Conservation (phyloP, 2,113 vertebrate species). For the Marmota flaviventris region DNA sequence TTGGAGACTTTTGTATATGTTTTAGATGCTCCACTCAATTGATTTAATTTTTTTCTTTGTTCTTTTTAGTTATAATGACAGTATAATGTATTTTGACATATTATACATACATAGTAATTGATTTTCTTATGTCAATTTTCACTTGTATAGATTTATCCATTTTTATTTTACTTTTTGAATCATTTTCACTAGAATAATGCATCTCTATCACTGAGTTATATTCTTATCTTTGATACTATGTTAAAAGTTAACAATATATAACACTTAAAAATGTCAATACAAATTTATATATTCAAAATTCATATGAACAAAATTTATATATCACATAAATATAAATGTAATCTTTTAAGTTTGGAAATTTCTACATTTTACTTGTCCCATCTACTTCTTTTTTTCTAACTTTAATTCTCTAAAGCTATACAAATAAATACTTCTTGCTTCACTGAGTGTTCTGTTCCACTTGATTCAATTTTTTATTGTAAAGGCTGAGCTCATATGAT, state of each 20-base stretch:
- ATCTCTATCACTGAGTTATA: background rate
- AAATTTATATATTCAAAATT: background rate
- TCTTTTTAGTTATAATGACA: too few species aligned
- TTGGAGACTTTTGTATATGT: background rate
- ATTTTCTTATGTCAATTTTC: background rate
- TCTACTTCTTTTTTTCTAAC: background rate
- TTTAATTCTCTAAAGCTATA: background rate
- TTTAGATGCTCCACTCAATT: background rate
- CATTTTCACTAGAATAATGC: background rate
- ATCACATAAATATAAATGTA: background rate
- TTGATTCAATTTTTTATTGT: conserved; percentile 16
- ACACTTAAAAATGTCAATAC: background rate
- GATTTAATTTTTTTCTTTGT: too few species aligned
- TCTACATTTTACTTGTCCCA: background rate
- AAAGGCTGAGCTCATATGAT: background rate
- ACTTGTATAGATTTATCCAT: background rate
- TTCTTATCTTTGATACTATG: background rate
- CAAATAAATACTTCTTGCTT: background rate
- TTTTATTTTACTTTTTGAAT: background rate
- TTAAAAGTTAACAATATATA: background rate
- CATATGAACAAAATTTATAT: background rate
- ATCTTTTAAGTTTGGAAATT: background rate
- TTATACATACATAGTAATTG: background rate
- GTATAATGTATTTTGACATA: too few species aligned
- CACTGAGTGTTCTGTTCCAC: background rate